Conservation (phyloP, 2,797 vertebrate species). For the Pampus argenteus region DNA sequence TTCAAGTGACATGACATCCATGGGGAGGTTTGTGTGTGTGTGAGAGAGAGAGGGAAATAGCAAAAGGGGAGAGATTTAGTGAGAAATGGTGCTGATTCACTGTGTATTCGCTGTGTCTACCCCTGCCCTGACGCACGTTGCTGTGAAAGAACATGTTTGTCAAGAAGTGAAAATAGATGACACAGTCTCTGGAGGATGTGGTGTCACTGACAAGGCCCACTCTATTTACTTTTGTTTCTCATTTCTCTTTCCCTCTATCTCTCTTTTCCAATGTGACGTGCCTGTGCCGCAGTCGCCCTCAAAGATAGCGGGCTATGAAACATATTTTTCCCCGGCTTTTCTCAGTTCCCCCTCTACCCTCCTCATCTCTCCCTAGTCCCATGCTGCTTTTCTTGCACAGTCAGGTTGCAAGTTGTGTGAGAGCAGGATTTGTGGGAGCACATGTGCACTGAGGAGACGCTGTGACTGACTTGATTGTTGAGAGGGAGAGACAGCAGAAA, state of each 20-base stretch:
- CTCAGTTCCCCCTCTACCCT: constrained; percentile 32
- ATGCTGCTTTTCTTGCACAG: constrained; percentile 59
- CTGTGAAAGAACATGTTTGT: constrained; percentile 67
- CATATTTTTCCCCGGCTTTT: constrained; percentile 14
- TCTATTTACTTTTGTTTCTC: constrained; percentile 59
- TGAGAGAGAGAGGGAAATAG: constrained; percentile 39
- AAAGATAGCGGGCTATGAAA: constrained; percentile 10
- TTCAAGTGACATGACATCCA: constrained; percentile 72
- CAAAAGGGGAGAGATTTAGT: constrained; percentile 32
- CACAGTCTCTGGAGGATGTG: constrained; percentile 65
- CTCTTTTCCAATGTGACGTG: constrained; percentile 13
- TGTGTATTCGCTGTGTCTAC: constrained; percentile 48
- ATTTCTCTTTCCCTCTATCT: constrained; percentile 38
- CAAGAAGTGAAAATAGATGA: constrained; percentile 69
- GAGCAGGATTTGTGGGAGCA: constrained; percentile 62
- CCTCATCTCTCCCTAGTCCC: constrained; percentile 34
- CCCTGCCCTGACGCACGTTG: constrained; percentile 45
- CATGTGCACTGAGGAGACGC: constrained; percentile 51
- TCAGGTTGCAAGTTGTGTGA: constrained; percentile 70
- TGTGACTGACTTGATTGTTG: constrained; percentile 68
- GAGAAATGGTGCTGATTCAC: constrained; percentile 72
- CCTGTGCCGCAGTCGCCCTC: constrained; percentile 9
- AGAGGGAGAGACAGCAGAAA: constrained; percentile 36
- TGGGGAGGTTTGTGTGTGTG: constrained; percentile 50
- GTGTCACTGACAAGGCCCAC: constrained; percentile 45